Base-by-base conservation (phyloP, 2,113 vertebrate species). In the Apaloderma vittatum region DNA sequence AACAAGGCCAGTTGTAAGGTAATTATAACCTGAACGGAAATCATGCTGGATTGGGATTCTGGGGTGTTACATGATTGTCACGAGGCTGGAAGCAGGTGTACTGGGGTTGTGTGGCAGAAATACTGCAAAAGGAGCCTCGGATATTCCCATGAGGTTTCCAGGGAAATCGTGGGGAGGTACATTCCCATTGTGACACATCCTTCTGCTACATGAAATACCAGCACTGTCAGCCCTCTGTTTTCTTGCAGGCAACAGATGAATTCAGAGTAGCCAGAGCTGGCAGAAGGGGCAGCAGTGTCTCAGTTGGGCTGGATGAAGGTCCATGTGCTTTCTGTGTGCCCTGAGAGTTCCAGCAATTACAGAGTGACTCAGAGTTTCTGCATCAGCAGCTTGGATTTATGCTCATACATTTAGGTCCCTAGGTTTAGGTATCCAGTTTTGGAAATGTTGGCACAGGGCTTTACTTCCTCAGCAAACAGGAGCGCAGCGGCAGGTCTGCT, bases 1-100 rank as follows among this genome's bases (percentile, higher is more conserved):
- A 91, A 70, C 30, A 84, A 90, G 77, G 55, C 66, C 84, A 88
- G 83, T 58, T 95, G 49, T 40, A 72, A 93, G 54, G 65, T 94
- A 85, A 88, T 95, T 92, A 74, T 61, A 90, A 77, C 65, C 86
- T 68, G 61, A 86, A 84, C 90, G 86, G 76, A 62, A 90, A 46
- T 68, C 15, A 49, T 49, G 32, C 68, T 88, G 45, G 37, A 46
- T 36, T 84, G 26, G 36, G 36, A 91, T 88, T 70, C 65, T 66
- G 8, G 23, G 26, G 54, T 63, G 72, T 66, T 63, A 91, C 68
- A 82, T 68, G 46, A 45, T 63, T 82, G 52, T 40, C 19, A 27
- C 4, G 4, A 83, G 30, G 32, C 26, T 84, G 43, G 67, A 65
- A 86, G 29, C 24, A 27, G 49, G 14, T 61, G 6, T n/a, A 20